Evolutionary conservation across 92 coral and sea anemone species (phyloP).

Genomic region (Micromussa lordhowensis): DNA sequence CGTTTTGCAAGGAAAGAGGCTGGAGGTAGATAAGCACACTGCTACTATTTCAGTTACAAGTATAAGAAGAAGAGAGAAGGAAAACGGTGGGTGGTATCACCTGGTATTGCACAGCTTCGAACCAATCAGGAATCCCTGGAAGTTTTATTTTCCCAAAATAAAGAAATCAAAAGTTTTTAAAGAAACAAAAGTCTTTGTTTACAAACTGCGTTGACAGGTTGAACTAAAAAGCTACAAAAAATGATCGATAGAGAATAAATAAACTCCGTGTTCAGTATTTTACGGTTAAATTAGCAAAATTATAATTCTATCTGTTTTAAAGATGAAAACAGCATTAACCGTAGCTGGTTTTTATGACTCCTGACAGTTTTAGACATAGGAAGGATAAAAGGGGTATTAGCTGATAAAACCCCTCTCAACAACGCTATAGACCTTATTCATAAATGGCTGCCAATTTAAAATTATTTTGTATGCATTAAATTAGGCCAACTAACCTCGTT

Average conservation of each 20-base stretch:
- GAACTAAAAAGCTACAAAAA: background rate
- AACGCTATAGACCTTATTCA: too few relatives aligned
- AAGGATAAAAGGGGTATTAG: background rate
- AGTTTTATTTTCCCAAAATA: constrained; percentile 19
- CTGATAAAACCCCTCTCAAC: too few relatives aligned
- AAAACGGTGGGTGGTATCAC: constrained; percentile 32
- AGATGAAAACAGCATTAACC: background rate
- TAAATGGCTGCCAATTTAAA: too few relatives aligned
- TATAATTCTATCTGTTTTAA: background rate
- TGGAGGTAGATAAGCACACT: background rate
- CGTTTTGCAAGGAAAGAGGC: background rate
- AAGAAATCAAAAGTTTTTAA: background rate
- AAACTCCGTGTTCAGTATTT: background rate
- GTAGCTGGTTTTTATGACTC: background rate
- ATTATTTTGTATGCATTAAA: too few relatives aligned
- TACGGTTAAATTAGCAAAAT: background rate
- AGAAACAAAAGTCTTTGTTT: constrained; percentile 8
- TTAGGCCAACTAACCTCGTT: too few relatives aligned
- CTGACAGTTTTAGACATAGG: background rate
- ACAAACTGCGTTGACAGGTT: constrained; percentile 34
- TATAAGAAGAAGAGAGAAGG: background rate
- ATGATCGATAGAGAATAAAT: background rate
- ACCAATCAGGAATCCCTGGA: constrained; percentile 8
- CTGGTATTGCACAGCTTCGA: constrained; percentile 14
- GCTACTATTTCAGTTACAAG: background rate